A percentile compares a stretch with the other conserved stretches of the same genome.
These are phyloP conservation scores for Esox niger DNA, from an alignment of 2,113 vertebrate species.

Conservation along the genomic window DNA sequence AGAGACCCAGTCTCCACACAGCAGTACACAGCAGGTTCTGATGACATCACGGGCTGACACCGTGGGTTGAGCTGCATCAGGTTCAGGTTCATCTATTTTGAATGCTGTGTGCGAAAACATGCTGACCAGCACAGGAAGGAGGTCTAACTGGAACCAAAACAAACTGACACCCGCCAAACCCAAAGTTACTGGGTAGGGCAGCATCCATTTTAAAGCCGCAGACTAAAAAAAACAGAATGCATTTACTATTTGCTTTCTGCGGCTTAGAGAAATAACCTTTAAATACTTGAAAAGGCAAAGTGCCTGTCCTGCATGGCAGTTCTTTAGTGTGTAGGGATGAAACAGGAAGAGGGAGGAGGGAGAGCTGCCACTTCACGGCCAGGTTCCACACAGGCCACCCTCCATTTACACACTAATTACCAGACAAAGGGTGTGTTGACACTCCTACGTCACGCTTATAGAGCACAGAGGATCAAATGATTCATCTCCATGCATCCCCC, in stretches of 20 bases:
- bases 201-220: not conserved
- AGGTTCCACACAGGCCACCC: not conserved
- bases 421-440: too few relatives aligned
- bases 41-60: too few relatives aligned
- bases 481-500: too few relatives aligned
- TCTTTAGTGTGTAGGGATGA: not conserved
- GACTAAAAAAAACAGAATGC: not conserved
- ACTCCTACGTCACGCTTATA: too few relatives aligned
- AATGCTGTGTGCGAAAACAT: conserved; percentile 9
- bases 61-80: too few relatives aligned
- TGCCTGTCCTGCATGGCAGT: too few relatives aligned
- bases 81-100: conserved; percentile 37
- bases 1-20: not conserved
- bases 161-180: not conserved
- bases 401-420: not conserved
- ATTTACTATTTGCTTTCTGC: not conserved
- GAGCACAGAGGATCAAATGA: too few relatives aligned
- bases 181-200: not conserved
- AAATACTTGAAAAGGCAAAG: too few relatives aligned
- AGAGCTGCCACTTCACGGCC: not conserved
- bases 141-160: not conserved
- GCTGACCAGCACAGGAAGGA: conserved; percentile 15
- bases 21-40: not conserved
- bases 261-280: too few relatives aligned
- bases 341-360: not conserved